These are phyloP conservation scores for Belonocnema kinseyi DNA, from an alignment of 1,140 invertebrate genomes.

Conservation along the genomic window DNA sequence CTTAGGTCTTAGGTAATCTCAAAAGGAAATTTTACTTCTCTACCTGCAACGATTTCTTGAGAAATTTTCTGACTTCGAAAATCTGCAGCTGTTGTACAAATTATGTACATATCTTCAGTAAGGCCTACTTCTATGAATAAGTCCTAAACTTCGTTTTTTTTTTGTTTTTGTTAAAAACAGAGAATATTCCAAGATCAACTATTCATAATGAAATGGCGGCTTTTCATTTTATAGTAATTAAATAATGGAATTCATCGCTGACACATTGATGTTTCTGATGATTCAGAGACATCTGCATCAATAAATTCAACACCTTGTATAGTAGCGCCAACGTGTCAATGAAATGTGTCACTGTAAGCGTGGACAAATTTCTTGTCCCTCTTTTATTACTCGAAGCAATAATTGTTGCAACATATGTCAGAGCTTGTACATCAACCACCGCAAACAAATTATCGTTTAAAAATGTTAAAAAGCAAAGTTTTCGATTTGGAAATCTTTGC, in stretches of 20 bases:
- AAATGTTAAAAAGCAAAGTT: no score
- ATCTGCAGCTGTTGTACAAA: no score
- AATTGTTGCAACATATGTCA: not conserved
- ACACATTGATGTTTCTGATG: conserved; percentile 23
- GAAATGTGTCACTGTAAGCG: conserved; percentile 14
- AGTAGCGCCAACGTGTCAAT: conserved; percentile 29
- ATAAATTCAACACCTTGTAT: conserved; percentile 18
- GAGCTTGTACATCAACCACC: not conserved
- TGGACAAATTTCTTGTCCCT: not conserved
- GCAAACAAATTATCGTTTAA: not conserved
- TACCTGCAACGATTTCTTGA: no score
- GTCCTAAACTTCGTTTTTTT: no score
- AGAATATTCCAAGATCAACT: no score
- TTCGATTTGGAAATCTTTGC: not conserved
- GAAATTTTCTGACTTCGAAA: no score
- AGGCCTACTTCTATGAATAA: no score
- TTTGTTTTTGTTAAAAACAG: no score
- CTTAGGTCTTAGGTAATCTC: no score
- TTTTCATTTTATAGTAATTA: not conserved
- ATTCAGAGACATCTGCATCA: conserved; percentile 30
- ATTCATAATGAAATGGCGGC: not conserved
- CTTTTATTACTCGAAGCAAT: not conserved
- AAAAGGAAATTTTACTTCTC: no score
- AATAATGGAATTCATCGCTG: conserved; percentile 28
- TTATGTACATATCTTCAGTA: no score